phyloP scores from a whole-genome alignment of 2,797 vertebrate species.

The Danio jaintianensis region DNA sequence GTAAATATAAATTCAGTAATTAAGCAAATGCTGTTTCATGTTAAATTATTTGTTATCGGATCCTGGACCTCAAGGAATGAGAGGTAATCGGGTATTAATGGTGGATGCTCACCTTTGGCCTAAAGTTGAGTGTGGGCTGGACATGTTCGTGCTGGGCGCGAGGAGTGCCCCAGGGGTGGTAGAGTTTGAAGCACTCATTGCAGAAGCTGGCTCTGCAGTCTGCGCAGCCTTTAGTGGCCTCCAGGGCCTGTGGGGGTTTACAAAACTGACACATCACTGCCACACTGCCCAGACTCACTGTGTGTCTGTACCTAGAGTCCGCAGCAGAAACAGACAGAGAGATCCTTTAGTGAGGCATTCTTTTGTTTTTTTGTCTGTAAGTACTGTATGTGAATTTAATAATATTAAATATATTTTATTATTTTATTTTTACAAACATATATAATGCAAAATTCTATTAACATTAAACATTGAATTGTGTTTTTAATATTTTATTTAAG shows the following conservation, averaged over 20 bases:
- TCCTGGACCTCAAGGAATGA: neutral
- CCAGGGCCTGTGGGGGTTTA: conserved; percentile 88
- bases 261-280: conserved; percentile 96
- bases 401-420: no score
- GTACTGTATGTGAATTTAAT: neutral
- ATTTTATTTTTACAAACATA: no score
- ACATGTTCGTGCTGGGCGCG: conserved; percentile 95
- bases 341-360: neutral
- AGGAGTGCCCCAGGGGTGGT: conserved; percentile 97
- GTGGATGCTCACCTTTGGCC: conserved; percentile 85
- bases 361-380: neutral
- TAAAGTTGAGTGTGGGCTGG: conserved; percentile 92
- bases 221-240: conserved; percentile 95
- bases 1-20: no score
- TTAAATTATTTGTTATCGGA: neutral
- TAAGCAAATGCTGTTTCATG: neutral
- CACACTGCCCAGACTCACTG: conserved; percentile 87
- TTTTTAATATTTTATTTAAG: neutral
- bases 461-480: no score
- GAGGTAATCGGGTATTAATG: no score
- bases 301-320: conserved; percentile 84
- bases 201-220: conserved; percentile 96
- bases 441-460: no score
- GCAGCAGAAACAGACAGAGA: neutral
- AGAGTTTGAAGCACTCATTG: conserved; percentile 97